These are phyloP conservation scores for Numenius phaeopus DNA, from an alignment of 2,797 vertebrate species.

Conservation along the genomic window DNA sequence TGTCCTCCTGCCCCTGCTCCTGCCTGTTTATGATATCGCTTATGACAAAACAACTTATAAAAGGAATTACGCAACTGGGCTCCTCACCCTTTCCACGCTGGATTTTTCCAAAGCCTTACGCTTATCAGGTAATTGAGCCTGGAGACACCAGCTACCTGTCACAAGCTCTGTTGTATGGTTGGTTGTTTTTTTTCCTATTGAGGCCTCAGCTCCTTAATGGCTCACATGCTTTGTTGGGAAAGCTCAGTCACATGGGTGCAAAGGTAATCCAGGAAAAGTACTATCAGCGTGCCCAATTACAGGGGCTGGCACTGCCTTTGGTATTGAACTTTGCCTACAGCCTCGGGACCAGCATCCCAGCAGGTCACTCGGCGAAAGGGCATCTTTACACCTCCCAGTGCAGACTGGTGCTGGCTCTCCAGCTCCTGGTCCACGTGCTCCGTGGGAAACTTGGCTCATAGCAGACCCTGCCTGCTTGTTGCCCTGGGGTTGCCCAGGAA, in stretches of 20 bases:
- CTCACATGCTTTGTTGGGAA: background rate
- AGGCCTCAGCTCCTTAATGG: conserved; percentile 15
- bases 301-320: background rate
- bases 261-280: conserved; percentile 45
- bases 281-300: background rate
- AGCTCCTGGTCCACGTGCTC: background rate
- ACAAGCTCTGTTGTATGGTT: background rate
- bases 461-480: rapidly evolving
- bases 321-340: background rate
- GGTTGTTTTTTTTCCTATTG: background rate
- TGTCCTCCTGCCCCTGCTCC: background rate
- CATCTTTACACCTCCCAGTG: background rate
- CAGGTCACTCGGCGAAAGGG: background rate
- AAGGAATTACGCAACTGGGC: conserved; percentile 40
- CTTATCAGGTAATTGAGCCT: background rate
- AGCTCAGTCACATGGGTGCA: background rate
- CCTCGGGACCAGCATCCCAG: background rate
- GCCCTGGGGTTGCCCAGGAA: background rate
- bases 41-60: conserved; percentile 66
- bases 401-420: background rate
- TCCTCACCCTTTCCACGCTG: conserved; percentile 21
- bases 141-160: background rate
- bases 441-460: background rate
- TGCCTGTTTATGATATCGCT: conserved; percentile 55
- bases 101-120: conserved; percentile 30